phyloP scores from a whole-genome alignment of 2,113 vertebrate species.

The Coryphaenoides rupestris region DNA sequence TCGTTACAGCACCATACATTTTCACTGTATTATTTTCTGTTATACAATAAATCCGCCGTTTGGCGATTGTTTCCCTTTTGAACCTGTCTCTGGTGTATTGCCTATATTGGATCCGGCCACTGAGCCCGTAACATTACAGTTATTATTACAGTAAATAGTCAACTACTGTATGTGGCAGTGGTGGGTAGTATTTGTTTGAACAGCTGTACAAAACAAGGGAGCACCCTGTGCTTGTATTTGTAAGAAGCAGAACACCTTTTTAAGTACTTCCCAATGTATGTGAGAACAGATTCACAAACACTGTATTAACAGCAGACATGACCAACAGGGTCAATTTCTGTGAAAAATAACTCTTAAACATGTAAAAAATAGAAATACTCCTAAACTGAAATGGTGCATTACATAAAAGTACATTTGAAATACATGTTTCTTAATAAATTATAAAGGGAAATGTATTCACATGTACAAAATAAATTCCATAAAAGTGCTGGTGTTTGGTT shows the following conservation, averaged over 20 bases:
- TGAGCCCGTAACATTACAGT: no score
- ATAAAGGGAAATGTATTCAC: neutral
- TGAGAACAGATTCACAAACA: neutral
- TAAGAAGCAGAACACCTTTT: neutral
- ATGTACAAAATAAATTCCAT: neutral
- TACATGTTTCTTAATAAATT: neutral
- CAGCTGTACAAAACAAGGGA: neutral
- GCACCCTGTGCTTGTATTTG: neutral
- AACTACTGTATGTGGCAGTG: neutral
- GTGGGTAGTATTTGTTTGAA: neutral
- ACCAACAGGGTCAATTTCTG: neutral
- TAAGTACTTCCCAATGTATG: neutral
- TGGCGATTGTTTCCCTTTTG: no score
- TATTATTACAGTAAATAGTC: neutral
- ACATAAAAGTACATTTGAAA: constrained; percentile 1
- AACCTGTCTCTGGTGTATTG: no score
- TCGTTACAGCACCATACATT: no score
- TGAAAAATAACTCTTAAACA: neutral
- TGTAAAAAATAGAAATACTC: neutral
- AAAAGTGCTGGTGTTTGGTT: neutral
- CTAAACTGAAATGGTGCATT: neutral
- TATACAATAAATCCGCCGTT: no score
- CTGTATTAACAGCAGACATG: constrained; percentile 1
- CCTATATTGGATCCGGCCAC: no score
- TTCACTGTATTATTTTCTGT: no score